These are phyloP conservation scores for Pomatorhinus ruficollis DNA, from an alignment of 2,113 vertebrate genomes.

Conservation along the genomic window DNA sequence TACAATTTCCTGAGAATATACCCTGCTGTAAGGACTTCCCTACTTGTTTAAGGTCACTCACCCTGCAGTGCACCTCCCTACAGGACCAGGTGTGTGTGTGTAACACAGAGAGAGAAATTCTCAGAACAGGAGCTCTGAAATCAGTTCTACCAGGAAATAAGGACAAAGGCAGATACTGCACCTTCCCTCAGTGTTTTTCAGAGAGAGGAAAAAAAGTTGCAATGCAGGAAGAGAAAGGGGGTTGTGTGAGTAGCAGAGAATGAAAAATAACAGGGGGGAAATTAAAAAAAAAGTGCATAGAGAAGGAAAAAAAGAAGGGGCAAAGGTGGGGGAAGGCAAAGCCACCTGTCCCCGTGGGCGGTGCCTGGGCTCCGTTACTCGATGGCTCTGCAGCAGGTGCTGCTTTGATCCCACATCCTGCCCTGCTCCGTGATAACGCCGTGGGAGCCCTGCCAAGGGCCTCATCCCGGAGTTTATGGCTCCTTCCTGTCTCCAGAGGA, in stretches of 20 bases:
- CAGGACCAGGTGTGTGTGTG: background rate
- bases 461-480: background rate
- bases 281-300: background rate
- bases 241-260: background rate
- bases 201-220: background rate
- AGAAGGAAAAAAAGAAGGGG: background rate
- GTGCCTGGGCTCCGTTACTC: background rate
- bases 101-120: background rate
- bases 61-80: background rate
- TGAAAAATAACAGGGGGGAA: background rate
- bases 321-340: background rate
- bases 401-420: background rate
- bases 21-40: background rate
- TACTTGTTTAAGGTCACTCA: background rate
- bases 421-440: background rate
- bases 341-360: accelerated
- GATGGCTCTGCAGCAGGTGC: background rate
- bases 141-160: background rate
- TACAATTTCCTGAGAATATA: background rate
- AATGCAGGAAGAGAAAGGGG: background rate
- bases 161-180: background rate
- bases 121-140: background rate
- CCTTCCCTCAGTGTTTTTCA: background rate
- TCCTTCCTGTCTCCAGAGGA: background rate
- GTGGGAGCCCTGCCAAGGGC: background rate